Percentiles rank a stretch among this genome's conserved stretches.
Evolutionary conservation across 2,113 vertebrate species (phyloP).

Genomic region (Lanius ludovicianus): DNA sequence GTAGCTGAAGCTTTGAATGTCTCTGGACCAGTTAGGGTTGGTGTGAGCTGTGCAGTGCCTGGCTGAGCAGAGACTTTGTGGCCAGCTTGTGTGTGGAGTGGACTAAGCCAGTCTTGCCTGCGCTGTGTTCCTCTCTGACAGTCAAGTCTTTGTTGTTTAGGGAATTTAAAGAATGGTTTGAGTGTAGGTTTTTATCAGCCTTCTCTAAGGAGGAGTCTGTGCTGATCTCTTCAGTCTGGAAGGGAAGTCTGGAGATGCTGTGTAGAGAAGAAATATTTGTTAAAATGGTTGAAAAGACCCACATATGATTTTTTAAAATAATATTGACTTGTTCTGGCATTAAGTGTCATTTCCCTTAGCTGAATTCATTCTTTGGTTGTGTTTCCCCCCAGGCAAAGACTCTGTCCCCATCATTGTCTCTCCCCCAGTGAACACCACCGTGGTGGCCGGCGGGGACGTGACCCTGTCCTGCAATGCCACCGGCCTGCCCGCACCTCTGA

Average conservation of each 20-base stretch:
- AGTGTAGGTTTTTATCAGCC: neutral
- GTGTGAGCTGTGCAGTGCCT: neutral
- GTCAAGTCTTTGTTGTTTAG: neutral
- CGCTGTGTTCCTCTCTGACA: fast-evolving
- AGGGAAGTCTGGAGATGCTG: neutral
- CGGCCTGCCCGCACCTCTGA: constrained; percentile 64
- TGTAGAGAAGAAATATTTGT: neutral
- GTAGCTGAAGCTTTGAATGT: neutral
- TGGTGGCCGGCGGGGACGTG: constrained; percentile 50
- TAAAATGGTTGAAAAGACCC: neutral
- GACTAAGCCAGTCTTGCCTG: neutral
- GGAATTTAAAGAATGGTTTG: neutral
- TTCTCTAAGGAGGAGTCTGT: neutral
- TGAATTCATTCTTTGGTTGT: neutral
- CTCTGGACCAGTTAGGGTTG: neutral
- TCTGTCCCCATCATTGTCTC: constrained; percentile 70
- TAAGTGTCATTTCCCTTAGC: neutral
- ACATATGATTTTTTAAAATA: neutral
- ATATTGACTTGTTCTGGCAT: neutral
- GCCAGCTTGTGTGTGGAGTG: neutral
- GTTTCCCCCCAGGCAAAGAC: constrained; percentile 7
- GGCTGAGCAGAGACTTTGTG: neutral
- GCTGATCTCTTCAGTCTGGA: neutral
- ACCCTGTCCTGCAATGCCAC: constrained; percentile 76
- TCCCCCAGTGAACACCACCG: constrained; percentile 48